Evolutionary conservation across 2,113 vertebrate species (phyloP), one percentile per base, ranked within the genome.

Genomic region (Psammodynastes pulverulentus): DNA sequence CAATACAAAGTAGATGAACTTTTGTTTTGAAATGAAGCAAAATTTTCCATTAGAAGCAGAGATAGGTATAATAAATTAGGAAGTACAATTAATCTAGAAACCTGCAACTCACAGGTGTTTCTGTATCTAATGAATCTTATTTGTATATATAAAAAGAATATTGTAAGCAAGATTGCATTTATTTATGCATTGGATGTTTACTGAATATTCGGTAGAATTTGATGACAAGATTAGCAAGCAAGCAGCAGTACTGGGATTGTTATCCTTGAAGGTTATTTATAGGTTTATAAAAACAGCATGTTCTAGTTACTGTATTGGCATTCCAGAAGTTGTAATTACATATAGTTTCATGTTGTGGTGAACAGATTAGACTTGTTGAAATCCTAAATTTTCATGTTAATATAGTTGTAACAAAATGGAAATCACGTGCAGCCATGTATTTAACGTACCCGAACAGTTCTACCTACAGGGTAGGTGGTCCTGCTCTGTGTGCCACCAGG

Each of bases 61-160:
- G 97, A 96, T 96, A 98, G 97, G 97, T 97, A 97, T 95, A 95
- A 96, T 96, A 96, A 95, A 95, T 97, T 97, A 98, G 97, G 97
- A 97, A 97, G 96, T 96, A n/a, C 97, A 97, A 97, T 97, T 97
- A 97, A 96, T 96, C 90, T 95, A 94, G 93, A 93, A 93, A 93
- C 91, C 96, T 96, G 97, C 95, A 95, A 97, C 97, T 97, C 97
- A 95, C 97, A 98, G 96, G 96, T 97, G 97, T 95, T 54, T 87
- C 95, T 94, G 96, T 97, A 96, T 97, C 94, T 96, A 90, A 95
- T 94, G 49, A 72, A 94, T 90, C 96, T 96, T 95, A 93, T 90
- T 95, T 89, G 96, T 96, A 94, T 88, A 89, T 8, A 34, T 89
- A 24, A 58, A 39, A 86, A 84, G 34, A 93, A 93, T 91, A 54